Percentiles rank a stretch among this genome's conserved stretches.
Conservation (phyloP, 1,140 invertebrate genomes). For the Popillia japonica region DNA sequence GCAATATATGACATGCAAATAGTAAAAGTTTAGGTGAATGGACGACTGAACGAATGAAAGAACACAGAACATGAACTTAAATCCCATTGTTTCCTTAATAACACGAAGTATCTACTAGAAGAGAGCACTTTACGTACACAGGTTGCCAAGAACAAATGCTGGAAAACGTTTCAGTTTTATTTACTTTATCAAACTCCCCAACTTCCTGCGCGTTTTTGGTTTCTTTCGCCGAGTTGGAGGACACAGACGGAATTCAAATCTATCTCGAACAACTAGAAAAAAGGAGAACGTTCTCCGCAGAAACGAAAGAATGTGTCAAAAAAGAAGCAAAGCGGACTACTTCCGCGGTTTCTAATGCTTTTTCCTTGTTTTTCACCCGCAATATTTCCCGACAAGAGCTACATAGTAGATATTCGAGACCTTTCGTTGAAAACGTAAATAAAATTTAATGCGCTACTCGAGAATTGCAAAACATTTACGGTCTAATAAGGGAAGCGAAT, state of each 20-base stretch:
- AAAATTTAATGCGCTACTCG: background rate
- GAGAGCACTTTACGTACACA: background rate
- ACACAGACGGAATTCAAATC: conserved; percentile 47
- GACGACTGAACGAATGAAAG: too few species aligned
- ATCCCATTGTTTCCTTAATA: background rate
- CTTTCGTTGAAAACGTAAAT: background rate
- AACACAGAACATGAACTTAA: background rate
- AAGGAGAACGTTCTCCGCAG: conserved; percentile 43
- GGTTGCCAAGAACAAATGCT: conserved; percentile 39
- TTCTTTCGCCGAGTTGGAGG: conserved; percentile 46
- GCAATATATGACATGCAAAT: too few species aligned
- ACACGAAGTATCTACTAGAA: conserved; percentile 3
- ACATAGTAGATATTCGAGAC: background rate
- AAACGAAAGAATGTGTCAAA: conserved; percentile 40
- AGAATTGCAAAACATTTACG: too few species aligned
- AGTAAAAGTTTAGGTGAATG: too few species aligned
- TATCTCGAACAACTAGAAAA: conserved; percentile 40
- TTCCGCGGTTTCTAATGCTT: conserved; percentile 43
- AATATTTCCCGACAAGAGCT: conserved; percentile 39
- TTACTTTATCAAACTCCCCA: conserved; percentile 49
- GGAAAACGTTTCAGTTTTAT: conserved; percentile 50
- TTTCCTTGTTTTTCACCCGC: conserved; percentile 44
- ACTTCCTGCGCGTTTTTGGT: conserved; percentile 43
- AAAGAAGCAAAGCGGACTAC: conserved; percentile 23
- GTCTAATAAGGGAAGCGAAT: too few species aligned